Conservation (phyloP, 2,888 invertebrate species). For the Lingula anatina region DNA sequence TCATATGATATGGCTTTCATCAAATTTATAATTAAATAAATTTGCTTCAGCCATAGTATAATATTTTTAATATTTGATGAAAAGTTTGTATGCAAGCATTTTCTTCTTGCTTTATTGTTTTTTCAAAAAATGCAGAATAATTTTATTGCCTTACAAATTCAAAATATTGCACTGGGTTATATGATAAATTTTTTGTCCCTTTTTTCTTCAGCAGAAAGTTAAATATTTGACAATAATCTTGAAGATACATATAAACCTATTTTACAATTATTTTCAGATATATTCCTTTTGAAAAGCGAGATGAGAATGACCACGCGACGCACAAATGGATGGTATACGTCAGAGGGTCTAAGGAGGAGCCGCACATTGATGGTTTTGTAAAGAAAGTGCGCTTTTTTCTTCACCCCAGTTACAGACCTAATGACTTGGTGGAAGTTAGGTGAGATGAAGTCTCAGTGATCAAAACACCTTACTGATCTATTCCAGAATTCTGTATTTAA, state of each 20-base stretch:
- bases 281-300: slow-evolving; percentile 64
- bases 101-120: too few relatives aligned
- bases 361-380: slow-evolving; percentile 62
- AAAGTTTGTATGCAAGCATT: too few relatives aligned
- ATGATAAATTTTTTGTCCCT: too few relatives aligned
- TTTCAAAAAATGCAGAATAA: too few relatives aligned
- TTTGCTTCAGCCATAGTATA: too few relatives aligned
- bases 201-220: too few relatives aligned
- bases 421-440: slow-evolving; percentile 75
- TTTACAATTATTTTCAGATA: too few relatives aligned
- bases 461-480: background rate
- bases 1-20: slow-evolving; percentile 2
- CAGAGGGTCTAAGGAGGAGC: slow-evolving; percentile 63
- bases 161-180: too few relatives aligned
- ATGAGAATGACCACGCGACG: slow-evolving; percentile 63
- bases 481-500: background rate
- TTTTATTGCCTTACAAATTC: too few relatives aligned
- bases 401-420: slow-evolving; percentile 81
- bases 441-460: slow-evolving; percentile 53
- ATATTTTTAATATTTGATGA: too few relatives aligned
- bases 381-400: slow-evolving; percentile 73
- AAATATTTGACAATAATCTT: background rate
- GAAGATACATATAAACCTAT: background rate
- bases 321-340: slow-evolving; percentile 91
- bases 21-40: background rate